These are phyloP conservation scores for Limnephilus rhombicus DNA, from an alignment of 2,888 invertebrate genomes.

Conservation along the genomic window DNA sequence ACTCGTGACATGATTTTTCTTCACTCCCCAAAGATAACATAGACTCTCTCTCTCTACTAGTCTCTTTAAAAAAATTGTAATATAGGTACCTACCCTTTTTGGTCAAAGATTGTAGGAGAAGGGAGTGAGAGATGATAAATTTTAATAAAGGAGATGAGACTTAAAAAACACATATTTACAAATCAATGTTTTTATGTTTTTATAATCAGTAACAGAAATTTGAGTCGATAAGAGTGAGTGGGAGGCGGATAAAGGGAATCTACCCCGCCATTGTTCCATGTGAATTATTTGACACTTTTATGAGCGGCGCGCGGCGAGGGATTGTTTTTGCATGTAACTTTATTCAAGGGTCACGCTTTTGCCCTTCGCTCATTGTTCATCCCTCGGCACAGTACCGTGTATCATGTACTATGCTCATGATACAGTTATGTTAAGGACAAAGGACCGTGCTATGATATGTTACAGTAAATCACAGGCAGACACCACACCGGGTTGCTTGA, in stretches of 20 bases:
- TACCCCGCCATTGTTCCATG: constrained; percentile 29
- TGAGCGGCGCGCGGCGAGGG: constrained; percentile 44
- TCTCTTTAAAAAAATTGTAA: not conserved
- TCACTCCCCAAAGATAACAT: too few species aligned
- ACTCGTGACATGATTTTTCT: too few species aligned
- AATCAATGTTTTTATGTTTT: not conserved
- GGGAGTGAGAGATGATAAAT: not conserved
- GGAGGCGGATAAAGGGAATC: constrained; percentile 18
- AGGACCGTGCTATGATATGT: not conserved
- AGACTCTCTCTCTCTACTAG: too few species aligned
- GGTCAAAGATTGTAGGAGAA: not conserved
- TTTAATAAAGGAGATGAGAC: not conserved
- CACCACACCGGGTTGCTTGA: not conserved
- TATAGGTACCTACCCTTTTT: not conserved
- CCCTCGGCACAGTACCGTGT: not conserved
- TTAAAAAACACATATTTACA: not conserved
- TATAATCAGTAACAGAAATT: not conserved
- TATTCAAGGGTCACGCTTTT: constrained; percentile 29
- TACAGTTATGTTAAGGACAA: constrained; percentile 10
- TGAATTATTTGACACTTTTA: constrained; percentile 48
- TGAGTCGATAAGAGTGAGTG: constrained; percentile 13
- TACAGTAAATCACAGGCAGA: not conserved
- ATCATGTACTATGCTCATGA: not conserved
- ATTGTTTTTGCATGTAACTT: constrained; percentile 32
- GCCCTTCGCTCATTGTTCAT: constrained; percentile 15